phyloP scores from a whole-genome alignment of 2,888 invertebrate genomes.

The Pyralis farinalis region DNA sequence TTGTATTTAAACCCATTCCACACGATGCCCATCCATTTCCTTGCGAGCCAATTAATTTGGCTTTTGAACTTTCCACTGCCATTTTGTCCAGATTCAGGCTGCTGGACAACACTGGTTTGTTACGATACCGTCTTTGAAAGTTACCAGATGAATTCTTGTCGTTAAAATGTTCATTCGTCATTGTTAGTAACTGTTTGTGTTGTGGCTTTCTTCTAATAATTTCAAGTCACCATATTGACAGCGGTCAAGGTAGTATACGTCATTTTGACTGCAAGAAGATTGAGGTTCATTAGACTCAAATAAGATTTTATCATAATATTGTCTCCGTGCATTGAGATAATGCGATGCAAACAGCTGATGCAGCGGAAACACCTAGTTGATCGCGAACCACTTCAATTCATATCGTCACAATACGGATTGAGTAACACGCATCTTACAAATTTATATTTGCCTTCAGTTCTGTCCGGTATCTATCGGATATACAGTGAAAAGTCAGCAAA shows the following conservation, averaged over 20 bases:
- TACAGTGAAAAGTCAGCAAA: slow-evolving; percentile 22
- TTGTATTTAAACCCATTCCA: too few relatives aligned
- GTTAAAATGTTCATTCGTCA: not conserved
- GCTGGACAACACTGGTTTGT: slow-evolving; percentile 25
- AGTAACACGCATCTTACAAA: slow-evolving; percentile 70
- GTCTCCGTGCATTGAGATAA: slow-evolving; percentile 9
- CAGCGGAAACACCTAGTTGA: slow-evolving; percentile 75
- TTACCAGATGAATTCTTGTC: not conserved
- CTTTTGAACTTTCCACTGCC: slow-evolving; percentile 29
- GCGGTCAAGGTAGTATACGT: not conserved
- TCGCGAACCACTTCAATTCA: slow-evolving; percentile 78
- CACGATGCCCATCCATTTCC: too few relatives aligned
- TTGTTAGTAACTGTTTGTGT: not conserved
- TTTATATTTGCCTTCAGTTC: slow-evolving; percentile 17
- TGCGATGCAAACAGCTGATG: slow-evolving; percentile 58
- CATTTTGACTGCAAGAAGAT: slow-evolving; percentile 2
- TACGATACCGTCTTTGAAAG: not conserved
- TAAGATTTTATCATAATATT: too few relatives aligned
- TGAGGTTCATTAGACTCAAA: too few relatives aligned
- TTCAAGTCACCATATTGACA: slow-evolving; percentile 14
- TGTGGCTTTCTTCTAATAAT: slow-evolving; percentile 5
- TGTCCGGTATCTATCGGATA: not conserved
- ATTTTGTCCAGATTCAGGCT: slow-evolving; percentile 26
- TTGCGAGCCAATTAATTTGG: slow-evolving; percentile 26
- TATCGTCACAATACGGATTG: slow-evolving; percentile 76